A percentile compares a stretch with the other conserved stretches of the same genome.
phyloP scores from a whole-genome alignment of 2,113 vertebrate genomes.

The Nycticorax nycticorax region DNA sequence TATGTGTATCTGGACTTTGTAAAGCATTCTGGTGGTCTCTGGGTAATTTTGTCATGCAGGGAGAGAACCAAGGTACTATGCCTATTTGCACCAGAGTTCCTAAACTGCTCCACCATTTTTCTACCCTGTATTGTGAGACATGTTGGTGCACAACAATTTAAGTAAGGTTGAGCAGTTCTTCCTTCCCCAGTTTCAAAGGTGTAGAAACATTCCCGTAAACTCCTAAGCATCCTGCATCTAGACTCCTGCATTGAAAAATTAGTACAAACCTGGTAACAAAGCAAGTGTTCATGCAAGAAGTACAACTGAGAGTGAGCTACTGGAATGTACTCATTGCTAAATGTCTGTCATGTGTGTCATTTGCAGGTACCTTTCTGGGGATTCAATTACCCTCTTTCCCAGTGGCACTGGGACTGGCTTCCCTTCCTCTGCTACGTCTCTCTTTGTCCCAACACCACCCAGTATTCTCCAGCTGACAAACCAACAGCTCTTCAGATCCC shows the following conservation, averaged over 20 bases:
- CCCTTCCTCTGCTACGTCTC: slow-evolving; percentile 22
- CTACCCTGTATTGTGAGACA: not conserved
- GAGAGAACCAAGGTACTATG: not conserved
- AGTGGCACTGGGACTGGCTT: slow-evolving; percentile 50
- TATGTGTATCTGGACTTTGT: not conserved
- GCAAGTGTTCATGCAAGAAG: not conserved
- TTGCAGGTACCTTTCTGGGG: slow-evolving; percentile 85
- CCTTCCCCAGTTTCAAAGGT: not conserved
- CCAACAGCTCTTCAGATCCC: slow-evolving; percentile 79
- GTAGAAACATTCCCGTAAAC: not conserved
- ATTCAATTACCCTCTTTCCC: slow-evolving; percentile 67
- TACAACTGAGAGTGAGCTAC: not conserved
- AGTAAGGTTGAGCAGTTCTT: not conserved
- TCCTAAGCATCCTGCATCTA: not conserved
- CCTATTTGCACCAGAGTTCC: not conserved
- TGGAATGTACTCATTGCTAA: not conserved
- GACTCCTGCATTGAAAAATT: not conserved
- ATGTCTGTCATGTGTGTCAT: slow-evolving; percentile 16
- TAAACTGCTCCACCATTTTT: not conserved
- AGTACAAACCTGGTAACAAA: not conserved
- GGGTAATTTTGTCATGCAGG: not conserved
- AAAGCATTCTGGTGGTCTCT: not conserved
- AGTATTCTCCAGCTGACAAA: slow-evolving; percentile 83
- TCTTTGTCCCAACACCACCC: slow-evolving; percentile 84
- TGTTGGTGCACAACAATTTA: not conserved